phyloP scores from a whole-genome alignment of 1,140 invertebrate genomes.

The Drosophila repletoides region DNA sequence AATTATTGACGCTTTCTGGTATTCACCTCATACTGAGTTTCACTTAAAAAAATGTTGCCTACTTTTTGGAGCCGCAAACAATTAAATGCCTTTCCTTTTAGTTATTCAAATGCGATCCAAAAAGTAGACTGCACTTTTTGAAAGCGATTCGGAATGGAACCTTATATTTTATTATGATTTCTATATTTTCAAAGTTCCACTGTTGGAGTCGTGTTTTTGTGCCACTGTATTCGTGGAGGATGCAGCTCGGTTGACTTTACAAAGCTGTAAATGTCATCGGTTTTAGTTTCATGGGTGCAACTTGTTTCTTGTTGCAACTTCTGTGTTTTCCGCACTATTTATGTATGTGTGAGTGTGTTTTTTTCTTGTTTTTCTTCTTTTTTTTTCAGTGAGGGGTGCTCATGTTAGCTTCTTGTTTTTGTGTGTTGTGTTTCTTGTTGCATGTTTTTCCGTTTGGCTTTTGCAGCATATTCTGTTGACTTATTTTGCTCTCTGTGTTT shows the following conservation, averaged over 20 bases:
- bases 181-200: too few relatives aligned
- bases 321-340: background rate
- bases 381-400: background rate
- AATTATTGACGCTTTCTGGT: too few relatives aligned
- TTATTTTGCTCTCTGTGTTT: slow-evolving; percentile 25
- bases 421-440: slow-evolving; percentile 9
- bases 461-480: slow-evolving; percentile 37
- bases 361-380: background rate
- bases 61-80: too few relatives aligned
- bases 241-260: background rate
- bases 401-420: background rate
- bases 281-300: slow-evolving; percentile 10
- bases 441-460: slow-evolving; percentile 30
- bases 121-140: too few relatives aligned
- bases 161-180: too few relatives aligned
- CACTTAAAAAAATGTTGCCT: too few relatives aligned
- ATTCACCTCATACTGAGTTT: too few relatives aligned
- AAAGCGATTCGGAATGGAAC: too few relatives aligned
- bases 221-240: background rate
- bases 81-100: too few relatives aligned
- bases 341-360: background rate
- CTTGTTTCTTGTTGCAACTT: slow-evolving; percentile 15
- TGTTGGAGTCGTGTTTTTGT: background rate
- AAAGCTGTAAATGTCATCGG: slow-evolving; percentile 14
- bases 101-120: too few relatives aligned